Percentiles rank a stretch among this genome's conserved stretches.
phyloP scores from a whole-genome alignment of 64 coral and sea anemone species.

The Acropora tenuis region DNA sequence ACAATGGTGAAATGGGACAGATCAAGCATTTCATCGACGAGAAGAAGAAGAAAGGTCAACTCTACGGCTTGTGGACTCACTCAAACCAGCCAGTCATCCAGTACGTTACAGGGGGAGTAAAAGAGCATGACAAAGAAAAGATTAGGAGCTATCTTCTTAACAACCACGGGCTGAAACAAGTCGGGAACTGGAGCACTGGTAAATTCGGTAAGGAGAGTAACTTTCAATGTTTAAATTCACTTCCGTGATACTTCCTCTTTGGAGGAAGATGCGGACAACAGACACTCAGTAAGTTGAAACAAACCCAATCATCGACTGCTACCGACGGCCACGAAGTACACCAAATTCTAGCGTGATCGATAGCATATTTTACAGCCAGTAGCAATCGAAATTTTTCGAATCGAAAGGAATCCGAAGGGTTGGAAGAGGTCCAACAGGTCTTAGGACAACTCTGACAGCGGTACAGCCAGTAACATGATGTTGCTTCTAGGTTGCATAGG shows the following conservation, averaged over 20 bases:
- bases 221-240: background rate
- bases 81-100: conserved; percentile 33
- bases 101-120: conserved; percentile 19
- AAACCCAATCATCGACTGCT: too few species aligned
- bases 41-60: background rate
- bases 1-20: conserved; percentile 15
- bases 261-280: too few species aligned
- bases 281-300: too few species aligned
- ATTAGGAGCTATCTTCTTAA: background rate
- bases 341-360: too few species aligned
- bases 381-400: too few species aligned
- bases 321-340: too few species aligned
- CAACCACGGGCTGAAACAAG: background rate
- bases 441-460: too few species aligned
- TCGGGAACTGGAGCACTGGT: conserved; percentile 20
- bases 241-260: background rate
- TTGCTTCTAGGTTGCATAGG: too few species aligned
- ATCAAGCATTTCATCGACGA: background rate
- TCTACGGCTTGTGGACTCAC: conserved; percentile 39
- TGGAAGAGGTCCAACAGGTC: too few species aligned
- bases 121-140: background rate
- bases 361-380: too few species aligned
- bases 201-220: background rate
- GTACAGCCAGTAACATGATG: too few species aligned
- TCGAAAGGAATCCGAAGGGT: too few species aligned